A percentile compares a stretch with the other conserved stretches of the same genome.
These are phyloP conservation scores for Pyxicephalus adspersus DNA, from an alignment of 2,113 vertebrate genomes.

Conservation along the genomic window DNA sequence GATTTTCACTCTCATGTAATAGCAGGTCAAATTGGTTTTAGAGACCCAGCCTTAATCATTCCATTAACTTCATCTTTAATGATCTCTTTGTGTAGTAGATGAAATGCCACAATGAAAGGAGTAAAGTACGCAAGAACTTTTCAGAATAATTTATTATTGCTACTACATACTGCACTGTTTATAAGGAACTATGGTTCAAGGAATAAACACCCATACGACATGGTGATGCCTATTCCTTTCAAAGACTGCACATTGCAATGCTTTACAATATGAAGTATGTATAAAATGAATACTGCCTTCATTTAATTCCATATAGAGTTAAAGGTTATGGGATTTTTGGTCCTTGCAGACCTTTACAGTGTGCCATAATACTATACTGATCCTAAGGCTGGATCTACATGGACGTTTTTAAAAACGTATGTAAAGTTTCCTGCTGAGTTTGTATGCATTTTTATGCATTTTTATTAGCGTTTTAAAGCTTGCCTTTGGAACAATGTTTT, in stretches of 20 bases:
- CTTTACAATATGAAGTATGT: slow-evolving; percentile 53
- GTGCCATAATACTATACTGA: slow-evolving; percentile 55
- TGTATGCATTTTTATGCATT: too few relatives aligned
- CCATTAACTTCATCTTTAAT: not conserved
- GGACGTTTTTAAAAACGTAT: too few relatives aligned
- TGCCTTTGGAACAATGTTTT: too few relatives aligned
- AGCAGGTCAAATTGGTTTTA: too few relatives aligned
- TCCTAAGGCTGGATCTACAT: slow-evolving; percentile 45
- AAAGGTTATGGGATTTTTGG: slow-evolving; percentile 49
- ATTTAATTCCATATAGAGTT: slow-evolving; percentile 52
- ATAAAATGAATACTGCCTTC: slow-evolving; percentile 50
- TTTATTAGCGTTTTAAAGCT: too few relatives aligned
- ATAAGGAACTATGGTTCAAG: slow-evolving; percentile 53
- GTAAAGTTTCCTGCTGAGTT: too few relatives aligned
- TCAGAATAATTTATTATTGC: slow-evolving; percentile 36
- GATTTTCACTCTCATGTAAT: too few relatives aligned
- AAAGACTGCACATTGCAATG: slow-evolving; percentile 56
- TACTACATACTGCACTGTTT: slow-evolving; percentile 56
- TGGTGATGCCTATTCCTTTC: slow-evolving; percentile 37
- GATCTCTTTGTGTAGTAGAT: not conserved
- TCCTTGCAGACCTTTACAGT: slow-evolving; percentile 51
- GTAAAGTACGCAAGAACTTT: too few relatives aligned
- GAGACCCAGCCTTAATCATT: not conserved
- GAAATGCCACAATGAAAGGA: slow-evolving; percentile 13
- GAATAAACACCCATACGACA: slow-evolving; percentile 15